phyloP scores from a whole-genome alignment of 2,797 vertebrate genomes.

The Hypotaenidia philippensis region DNA sequence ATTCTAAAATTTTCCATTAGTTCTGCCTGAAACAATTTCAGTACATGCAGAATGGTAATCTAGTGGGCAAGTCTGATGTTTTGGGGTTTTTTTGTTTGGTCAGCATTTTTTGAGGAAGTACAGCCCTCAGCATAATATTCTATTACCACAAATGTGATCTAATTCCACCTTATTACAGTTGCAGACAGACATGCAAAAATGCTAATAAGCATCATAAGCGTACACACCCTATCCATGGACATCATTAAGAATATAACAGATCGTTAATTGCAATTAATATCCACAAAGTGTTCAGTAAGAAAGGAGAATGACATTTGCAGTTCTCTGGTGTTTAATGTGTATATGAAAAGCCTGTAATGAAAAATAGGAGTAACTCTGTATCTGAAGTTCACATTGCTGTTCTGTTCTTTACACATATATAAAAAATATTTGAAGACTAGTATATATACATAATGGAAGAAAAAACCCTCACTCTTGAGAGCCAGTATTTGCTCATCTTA shows the following conservation, averaged over 20 bases:
- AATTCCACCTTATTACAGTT: background rate
- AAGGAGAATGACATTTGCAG: background rate
- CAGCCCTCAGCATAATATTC: background rate
- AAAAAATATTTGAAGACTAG: background rate
- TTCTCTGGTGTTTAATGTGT: background rate
- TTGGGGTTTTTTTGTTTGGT: background rate
- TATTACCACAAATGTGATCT: background rate
- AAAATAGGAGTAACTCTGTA: background rate
- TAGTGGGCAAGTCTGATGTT: background rate
- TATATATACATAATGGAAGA: background rate
- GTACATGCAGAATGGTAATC: background rate
- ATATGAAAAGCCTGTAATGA: background rate
- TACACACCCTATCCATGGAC: background rate
- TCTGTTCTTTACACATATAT: background rate
- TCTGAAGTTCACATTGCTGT: background rate
- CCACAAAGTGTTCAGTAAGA: background rate
- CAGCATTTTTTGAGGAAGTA: background rate
- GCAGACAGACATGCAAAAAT: background rate
- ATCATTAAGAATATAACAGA: background rate
- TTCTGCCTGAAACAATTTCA: background rate
- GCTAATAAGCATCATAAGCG: background rate
- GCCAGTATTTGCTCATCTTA: background rate
- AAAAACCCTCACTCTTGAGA: background rate
- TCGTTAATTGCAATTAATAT: background rate
- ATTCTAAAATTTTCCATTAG: background rate